A percentile compares a stretch with the other conserved stretches of the same genome.
Conservation (phyloP, 2,888 invertebrate species). For the Pseudococcus longispinus region DNA sequence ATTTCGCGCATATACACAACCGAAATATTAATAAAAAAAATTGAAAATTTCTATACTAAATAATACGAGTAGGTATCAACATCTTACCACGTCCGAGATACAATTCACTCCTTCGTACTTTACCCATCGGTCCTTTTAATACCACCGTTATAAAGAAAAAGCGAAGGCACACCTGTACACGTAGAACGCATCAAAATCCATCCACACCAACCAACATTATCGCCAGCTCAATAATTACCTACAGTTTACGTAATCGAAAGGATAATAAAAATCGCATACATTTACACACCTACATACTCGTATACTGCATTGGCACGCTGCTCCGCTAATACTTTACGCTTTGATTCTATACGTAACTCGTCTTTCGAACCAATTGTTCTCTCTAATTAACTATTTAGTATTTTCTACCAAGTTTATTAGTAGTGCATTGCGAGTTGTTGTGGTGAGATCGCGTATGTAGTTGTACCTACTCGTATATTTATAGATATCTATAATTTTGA, state of each 20-base stretch:
- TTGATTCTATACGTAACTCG: not conserved
- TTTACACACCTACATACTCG: not conserved
- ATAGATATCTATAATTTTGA: no score
- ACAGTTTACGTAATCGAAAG: not conserved
- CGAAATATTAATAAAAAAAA: not conserved
- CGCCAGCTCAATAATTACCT: not conserved
- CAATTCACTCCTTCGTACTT: not conserved
- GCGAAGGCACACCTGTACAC: not conserved
- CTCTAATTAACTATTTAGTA: not conserved
- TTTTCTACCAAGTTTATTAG: not conserved
- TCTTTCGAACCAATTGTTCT: not conserved
- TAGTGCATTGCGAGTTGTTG: not conserved
- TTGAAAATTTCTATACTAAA: not conserved
- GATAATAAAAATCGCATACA: not conserved
- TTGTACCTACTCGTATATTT: no score
- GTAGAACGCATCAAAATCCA: not conserved
- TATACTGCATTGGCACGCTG: not conserved
- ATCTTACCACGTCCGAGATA: conserved; percentile 4
- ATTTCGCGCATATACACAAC: not conserved
- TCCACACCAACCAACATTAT: not conserved
- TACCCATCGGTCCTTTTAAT: not conserved
- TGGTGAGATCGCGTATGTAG: not conserved
- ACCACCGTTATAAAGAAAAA: not conserved
- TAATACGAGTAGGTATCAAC: not conserved
- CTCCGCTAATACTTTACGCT: not conserved